phyloP scores from a whole-genome alignment of 2,797 vertebrate genomes.

The Leptoclinus maculatus region DNA sequence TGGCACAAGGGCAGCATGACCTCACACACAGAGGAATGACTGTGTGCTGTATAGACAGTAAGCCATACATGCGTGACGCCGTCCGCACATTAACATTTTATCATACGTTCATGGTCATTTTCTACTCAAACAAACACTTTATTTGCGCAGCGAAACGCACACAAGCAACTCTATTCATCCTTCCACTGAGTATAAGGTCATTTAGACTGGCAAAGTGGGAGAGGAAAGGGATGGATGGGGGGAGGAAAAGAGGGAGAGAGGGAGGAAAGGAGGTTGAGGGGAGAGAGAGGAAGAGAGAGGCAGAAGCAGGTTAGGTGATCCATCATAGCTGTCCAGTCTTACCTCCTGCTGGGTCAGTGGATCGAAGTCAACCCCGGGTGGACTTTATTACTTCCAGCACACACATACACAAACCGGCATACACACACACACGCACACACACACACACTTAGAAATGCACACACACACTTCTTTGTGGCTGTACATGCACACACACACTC shows the following conservation, averaged over 20 bases:
- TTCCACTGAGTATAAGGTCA: conserved; percentile 73
- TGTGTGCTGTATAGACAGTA: conserved; percentile 40
- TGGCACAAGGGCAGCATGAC: conserved; percentile 64
- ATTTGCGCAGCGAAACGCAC: conserved; percentile 67
- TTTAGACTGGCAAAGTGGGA: conserved; percentile 79
- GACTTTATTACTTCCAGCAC: conserved; percentile 94
- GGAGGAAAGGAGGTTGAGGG: conserved; percentile 70
- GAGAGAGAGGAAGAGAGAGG: conserved; percentile 73
- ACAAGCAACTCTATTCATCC: conserved; percentile 77
- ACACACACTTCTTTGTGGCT: conserved; percentile 32
- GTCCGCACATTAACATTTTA: conserved; percentile 59
- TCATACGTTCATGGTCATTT: conserved; percentile 70
- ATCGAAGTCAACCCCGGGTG: conserved; percentile 91
- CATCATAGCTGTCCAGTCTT: conserved; percentile 93
- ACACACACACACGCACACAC: conserved; percentile 71
- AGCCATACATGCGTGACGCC: conserved; percentile 46
- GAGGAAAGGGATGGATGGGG: conserved; percentile 58
- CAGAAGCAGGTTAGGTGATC: conserved; percentile 89
- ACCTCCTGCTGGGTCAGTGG: conserved; percentile 91
- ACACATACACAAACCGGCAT: conserved; percentile 58
- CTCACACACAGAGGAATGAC: conserved; percentile 59
- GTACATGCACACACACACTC: conserved; percentile 21
- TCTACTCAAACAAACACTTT: conserved; percentile 71
- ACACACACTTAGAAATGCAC: conserved; percentile 38
- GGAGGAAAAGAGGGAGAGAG: conserved; percentile 59